Conservation (phyloP, 37 sponge, comb jelly and placozoan genomes). For the Tethya wilhelma region DNA sequence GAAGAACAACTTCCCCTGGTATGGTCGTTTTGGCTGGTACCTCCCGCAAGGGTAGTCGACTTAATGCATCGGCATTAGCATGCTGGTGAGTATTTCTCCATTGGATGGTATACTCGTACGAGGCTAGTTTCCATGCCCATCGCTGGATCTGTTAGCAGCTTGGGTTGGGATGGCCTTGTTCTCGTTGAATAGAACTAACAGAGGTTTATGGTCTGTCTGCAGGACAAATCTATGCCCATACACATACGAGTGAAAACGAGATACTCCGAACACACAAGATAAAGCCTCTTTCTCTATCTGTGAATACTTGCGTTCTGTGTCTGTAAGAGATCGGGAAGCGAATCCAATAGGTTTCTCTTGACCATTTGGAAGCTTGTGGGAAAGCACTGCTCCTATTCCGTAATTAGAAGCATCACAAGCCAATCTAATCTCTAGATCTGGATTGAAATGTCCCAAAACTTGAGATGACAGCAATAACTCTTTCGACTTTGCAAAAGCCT, state of each 20-base stretch:
- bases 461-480: background rate
- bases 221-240: too few relatives aligned
- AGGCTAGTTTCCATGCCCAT: background rate
- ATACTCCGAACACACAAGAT: background rate
- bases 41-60: too few relatives aligned
- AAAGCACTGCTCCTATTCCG: slow-evolving; percentile 26
- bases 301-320: slow-evolving; percentile 2
- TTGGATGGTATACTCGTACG: background rate
- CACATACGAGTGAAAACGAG: background rate
- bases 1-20: background rate
- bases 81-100: too few relatives aligned
- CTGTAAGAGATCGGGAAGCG: slow-evolving; percentile 3
- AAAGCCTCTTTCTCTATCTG: slow-evolving; percentile 15
- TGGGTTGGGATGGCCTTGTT: background rate
- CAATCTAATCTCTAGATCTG: background rate
- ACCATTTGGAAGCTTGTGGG: too few relatives aligned
- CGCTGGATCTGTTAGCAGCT: background rate
- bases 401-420: slow-evolving; percentile 1
- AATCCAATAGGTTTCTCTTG: slow-evolving; percentile 6
- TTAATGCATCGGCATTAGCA: too few relatives aligned
- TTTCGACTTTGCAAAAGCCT: slow-evolving; percentile 4
- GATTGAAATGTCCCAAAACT: background rate
- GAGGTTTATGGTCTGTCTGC: too few relatives aligned
- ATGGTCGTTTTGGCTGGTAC: background rate
- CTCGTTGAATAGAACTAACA: background rate